phyloP scores from a whole-genome alignment of 2,888 invertebrate genomes.

The Hypolimnas misippus region DNA sequence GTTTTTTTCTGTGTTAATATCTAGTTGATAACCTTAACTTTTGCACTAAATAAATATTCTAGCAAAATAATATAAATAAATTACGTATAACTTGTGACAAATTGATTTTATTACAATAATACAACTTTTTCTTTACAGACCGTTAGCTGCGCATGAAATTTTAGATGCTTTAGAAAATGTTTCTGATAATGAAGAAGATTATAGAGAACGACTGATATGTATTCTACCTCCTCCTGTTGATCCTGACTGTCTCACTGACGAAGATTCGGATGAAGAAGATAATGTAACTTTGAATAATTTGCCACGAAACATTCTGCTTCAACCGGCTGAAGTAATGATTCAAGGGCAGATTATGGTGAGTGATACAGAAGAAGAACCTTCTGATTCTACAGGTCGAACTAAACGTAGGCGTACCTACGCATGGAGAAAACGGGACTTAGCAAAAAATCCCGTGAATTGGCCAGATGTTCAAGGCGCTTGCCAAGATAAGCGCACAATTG shows the following conservation, averaged over 20 bases:
- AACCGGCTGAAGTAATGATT: slow-evolving; percentile 42
- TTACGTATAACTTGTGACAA: slow-evolving; percentile 42
- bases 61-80: slow-evolving; percentile 43
- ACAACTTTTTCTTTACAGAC: slow-evolving; percentile 40
- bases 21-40: slow-evolving; percentile 43
- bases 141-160: slow-evolving; percentile 26
- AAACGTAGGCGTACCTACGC: slow-evolving; percentile 41
- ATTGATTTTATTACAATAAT: slow-evolving; percentile 43
- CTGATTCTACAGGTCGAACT: slow-evolving; percentile 39
- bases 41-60: slow-evolving; percentile 44
- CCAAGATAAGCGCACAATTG: slow-evolving; percentile 44
- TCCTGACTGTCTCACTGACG: slow-evolving; percentile 43
- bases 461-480: slow-evolving; percentile 16
- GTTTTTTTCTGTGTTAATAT: slow-evolving; percentile 43
- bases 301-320: slow-evolving; percentile 44
- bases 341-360: slow-evolving; percentile 41
- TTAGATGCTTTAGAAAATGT: slow-evolving; percentile 44
- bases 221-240: slow-evolving; percentile 40
- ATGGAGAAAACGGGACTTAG: slow-evolving; percentile 38
- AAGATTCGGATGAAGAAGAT: slow-evolving; percentile 45
- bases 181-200: slow-evolving; percentile 34
- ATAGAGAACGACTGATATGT: not conserved
- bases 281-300: slow-evolving; percentile 45
- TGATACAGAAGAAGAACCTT: slow-evolving; percentile 36
- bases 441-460: slow-evolving; percentile 26